These are phyloP conservation scores for Psilanteris sp. DNA, from an alignment of 1,140 invertebrate species.

Conservation along the genomic window DNA sequence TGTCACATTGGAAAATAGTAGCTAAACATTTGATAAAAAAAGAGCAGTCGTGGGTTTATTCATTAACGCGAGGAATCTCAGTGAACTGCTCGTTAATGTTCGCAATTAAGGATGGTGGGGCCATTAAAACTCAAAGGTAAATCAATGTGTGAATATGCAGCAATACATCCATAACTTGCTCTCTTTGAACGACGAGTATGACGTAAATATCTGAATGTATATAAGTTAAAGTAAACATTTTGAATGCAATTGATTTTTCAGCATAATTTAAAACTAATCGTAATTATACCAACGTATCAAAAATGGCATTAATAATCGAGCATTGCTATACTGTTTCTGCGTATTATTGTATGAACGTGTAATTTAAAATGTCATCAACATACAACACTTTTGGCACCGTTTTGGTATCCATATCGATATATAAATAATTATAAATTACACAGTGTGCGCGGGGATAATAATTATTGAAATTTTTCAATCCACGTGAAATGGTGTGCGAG, in stretches of 20 bases:
- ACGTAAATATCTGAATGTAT: slow-evolving; percentile 59
- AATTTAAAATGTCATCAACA: too few relatives aligned
- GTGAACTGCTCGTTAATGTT: slow-evolving; percentile 72
- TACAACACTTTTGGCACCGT: too few relatives aligned
- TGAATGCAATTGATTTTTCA: slow-evolving; percentile 21
- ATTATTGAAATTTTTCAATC: slow-evolving; percentile 26
- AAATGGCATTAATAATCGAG: too few relatives aligned
- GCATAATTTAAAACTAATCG: slow-evolving; percentile 27
- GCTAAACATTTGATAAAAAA: slow-evolving; percentile 63
- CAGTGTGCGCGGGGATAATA: slow-evolving; percentile 5
- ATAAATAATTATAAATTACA: slow-evolving; percentile 13
- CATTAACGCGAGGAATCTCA: slow-evolving; percentile 70
- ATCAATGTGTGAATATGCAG: slow-evolving; percentile 66
- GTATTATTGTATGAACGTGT: too few relatives aligned
- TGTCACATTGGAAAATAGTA: slow-evolving; percentile 60
- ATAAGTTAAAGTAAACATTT: slow-evolving; percentile 30
- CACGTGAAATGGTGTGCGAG: slow-evolving; percentile 39
- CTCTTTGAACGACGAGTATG: slow-evolving; percentile 59
- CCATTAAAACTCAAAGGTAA: slow-evolving; percentile 71
- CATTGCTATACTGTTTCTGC: too few relatives aligned
- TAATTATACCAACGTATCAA: slow-evolving; percentile 34
- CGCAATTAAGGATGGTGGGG: slow-evolving; percentile 67
- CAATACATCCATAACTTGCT: slow-evolving; percentile 61
- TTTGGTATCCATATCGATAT: too few relatives aligned
- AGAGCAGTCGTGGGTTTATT: slow-evolving; percentile 65